A percentile compares a stretch with the other conserved stretches of the same genome.
Conservation (phyloP, 2,113 vertebrate species). For the Delphinus delphis region DNA sequence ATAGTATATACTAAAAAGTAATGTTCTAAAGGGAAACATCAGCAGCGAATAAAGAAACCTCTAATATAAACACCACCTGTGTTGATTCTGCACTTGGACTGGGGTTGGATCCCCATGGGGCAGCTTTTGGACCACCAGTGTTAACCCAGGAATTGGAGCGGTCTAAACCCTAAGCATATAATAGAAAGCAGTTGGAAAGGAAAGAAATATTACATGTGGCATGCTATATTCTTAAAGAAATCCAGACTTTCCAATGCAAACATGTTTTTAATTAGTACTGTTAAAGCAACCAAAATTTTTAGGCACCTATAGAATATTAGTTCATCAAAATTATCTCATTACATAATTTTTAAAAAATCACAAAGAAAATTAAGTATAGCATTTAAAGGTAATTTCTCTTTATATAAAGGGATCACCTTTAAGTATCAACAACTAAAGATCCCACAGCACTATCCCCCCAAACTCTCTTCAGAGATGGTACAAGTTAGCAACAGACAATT, state of each 20-base stretch:
- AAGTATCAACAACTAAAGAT: slow-evolving; percentile 22
- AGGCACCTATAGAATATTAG: slow-evolving; percentile 56
- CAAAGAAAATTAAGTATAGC: slow-evolving; percentile 13
- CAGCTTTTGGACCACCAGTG: slow-evolving; percentile 98
- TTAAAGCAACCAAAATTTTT: slow-evolving; percentile 72
- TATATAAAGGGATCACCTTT: not conserved
- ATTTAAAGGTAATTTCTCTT: slow-evolving; percentile 44
- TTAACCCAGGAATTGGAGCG: slow-evolving; percentile 99
- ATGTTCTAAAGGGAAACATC: slow-evolving; percentile 80
- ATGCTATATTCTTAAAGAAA: slow-evolving; percentile 81
- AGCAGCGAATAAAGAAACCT: slow-evolving; percentile 83
- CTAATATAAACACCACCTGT: slow-evolving; percentile 94
- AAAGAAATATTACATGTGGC: slow-evolving; percentile 90
- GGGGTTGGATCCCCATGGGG: slow-evolving; percentile 99
- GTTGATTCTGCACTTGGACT: slow-evolving; percentile 96
- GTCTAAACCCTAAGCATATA: slow-evolving; percentile 96
- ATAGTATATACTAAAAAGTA: slow-evolving; percentile 75
- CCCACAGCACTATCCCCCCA: not conserved
- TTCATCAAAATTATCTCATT: slow-evolving; percentile 57
- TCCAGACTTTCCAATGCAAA: slow-evolving; percentile 78
- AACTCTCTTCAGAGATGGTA: not conserved
- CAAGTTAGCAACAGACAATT: not conserved
- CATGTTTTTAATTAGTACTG: slow-evolving; percentile 74
- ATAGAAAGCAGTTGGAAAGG: slow-evolving; percentile 91
- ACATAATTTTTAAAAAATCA: not conserved